Evolutionary conservation across 2,888 invertebrate species (phyloP), one percentile per base, ranked within the genome.

Genomic region (Trissoscelio sp.): DNA sequence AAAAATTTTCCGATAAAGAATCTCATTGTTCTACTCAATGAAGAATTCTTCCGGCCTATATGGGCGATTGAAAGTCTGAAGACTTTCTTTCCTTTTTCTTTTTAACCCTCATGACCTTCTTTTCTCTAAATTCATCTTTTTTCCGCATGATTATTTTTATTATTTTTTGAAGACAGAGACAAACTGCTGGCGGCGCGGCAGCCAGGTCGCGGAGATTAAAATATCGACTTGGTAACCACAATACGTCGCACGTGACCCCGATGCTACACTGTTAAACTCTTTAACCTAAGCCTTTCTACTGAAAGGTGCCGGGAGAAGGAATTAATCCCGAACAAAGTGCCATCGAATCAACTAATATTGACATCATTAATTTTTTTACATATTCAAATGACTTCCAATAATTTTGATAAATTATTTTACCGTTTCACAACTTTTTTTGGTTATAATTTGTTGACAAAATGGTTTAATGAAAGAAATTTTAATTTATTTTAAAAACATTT

Each of bases 181-280:
- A 86, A 87, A 88, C 85, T 83, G 72, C 75, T 75, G 80, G 80
- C 79, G 84, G 74, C 78, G 48, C 73, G 72, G 72, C 79, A 83
- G 83, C 83, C 85, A 85, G 85, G 85, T 86, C 86, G 84, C 87
- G 87, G 85, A 88, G 89, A 90, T 90, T 90, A 89, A 90, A 90
- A 90, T 89, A 90, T 90, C 90, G 89, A 88, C 88, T 88, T 82
- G 83, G 83, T 82, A 84, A 83, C 81, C 77, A 85, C 84, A 85
- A 87, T 86, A 85, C 84, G 80, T 83, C 74, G 82, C 83, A 60
- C 84, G 80, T 88, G 86, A 87, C 86, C 86, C 85, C 85, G 79
- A 87, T 87, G 85, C 81, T 74, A 53, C 53, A 53, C 53, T 67
- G 83, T 75, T 85, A 84, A 87, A 86, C 82, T 80, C 85, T 87